A percentile compares a stretch with the other conserved stretches of the same genome.
phyloP scores from a whole-genome alignment of 1,140 invertebrate species.

The Drosophila parabipectinata region DNA sequence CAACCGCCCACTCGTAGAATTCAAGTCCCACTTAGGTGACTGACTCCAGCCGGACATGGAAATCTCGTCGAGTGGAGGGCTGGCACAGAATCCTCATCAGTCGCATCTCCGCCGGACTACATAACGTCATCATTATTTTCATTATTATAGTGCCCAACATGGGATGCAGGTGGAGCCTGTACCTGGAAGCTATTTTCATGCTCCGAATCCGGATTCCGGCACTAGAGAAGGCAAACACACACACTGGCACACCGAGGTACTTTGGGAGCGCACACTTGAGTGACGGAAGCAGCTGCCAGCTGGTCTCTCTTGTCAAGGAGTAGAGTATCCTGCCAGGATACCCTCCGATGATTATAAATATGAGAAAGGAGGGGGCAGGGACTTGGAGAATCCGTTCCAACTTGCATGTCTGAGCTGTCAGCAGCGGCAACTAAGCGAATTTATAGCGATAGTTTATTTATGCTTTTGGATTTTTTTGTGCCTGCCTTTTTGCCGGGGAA shows the following conservation, averaged over 20 bases:
- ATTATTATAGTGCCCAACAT: conserved; percentile 13
- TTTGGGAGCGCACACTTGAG: conserved; percentile 24
- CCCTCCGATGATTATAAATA: conserved; percentile 32
- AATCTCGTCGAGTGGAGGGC: conserved; percentile 19
- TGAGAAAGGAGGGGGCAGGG: neutral
- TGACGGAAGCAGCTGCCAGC: conserved; percentile 57
- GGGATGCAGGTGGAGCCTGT: conserved; percentile 28
- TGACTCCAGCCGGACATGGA: conserved; percentile 30
- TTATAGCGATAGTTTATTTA: conserved; percentile 38
- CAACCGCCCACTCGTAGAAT: neutral
- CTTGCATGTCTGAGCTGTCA: conserved; percentile 46
- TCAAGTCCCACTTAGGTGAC: conserved; percentile 14
- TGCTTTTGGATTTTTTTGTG: neutral
- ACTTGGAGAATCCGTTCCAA: neutral
- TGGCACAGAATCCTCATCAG: conserved; percentile 33
- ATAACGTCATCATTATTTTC: conserved; percentile 7
- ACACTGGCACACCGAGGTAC: conserved; percentile 11
- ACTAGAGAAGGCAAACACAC: conserved; percentile 6
- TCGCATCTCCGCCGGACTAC: conserved; percentile 12
- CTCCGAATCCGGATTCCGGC: conserved; percentile 18
- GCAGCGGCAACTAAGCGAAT: conserved; percentile 37
- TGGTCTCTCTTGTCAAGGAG: conserved; percentile 24
- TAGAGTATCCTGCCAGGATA: conserved; percentile 7
- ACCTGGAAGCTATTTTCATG: conserved; percentile 46
- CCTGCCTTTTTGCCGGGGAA: neutral